These are phyloP conservation scores for Drosophila nr. perissopoda DNA, from an alignment of 2,888 invertebrate genomes.

Conservation along the genomic window DNA sequence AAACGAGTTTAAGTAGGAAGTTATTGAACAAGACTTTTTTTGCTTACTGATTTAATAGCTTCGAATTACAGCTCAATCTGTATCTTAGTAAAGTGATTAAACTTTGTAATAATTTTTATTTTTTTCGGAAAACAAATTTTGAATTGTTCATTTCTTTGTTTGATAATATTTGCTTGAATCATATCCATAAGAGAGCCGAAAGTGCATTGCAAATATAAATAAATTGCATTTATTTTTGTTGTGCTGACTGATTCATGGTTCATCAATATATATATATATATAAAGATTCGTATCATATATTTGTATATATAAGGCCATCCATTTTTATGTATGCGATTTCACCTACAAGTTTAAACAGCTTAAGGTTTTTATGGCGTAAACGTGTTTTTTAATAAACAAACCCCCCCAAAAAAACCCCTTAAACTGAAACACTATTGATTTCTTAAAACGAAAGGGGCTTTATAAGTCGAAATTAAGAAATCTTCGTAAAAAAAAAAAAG, in stretches of 20 bases:
- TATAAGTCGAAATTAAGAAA: neutral
- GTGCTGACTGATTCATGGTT: constrained; percentile 13
- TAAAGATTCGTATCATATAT: constrained; percentile 2
- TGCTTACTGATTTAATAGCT: neutral
- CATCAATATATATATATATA: neutral
- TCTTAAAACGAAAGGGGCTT: neutral
- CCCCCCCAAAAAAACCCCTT: neutral
- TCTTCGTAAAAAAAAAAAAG: neutral
- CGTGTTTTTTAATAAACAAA: constrained; percentile 12
- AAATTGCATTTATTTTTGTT: constrained; percentile 9
- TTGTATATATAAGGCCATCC: neutral
- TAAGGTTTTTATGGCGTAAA: constrained; percentile 10
- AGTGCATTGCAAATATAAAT: constrained; percentile 27
- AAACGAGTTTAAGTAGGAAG: constrained; percentile 41
- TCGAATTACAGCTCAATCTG: neutral
- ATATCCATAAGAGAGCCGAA: neutral
- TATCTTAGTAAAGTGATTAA: neutral
- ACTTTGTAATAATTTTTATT: neutral
- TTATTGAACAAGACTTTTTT: constrained; percentile 27
- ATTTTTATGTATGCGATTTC: constrained; percentile 7
- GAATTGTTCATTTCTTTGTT: neutral
- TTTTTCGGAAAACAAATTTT: neutral
- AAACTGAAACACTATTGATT: neutral
- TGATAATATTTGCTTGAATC: constrained; percentile 10
- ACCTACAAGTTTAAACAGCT: constrained; percentile 1